Conservation (phyloP, 2,888 invertebrate genomes). For the Melinaea menophilus region DNA sequence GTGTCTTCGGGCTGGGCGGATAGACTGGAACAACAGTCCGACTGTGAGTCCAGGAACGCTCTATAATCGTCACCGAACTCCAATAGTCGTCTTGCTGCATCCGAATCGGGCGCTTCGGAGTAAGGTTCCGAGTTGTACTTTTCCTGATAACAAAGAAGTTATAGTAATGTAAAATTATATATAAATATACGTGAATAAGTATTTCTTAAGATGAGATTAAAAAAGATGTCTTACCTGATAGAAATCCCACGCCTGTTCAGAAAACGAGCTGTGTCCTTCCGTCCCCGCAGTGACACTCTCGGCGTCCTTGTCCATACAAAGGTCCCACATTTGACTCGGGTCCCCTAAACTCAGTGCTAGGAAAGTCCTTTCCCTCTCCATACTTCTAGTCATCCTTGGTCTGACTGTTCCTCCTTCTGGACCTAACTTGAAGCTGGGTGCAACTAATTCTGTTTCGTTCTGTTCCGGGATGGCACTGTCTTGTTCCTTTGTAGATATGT, state of each 20-base stretch:
- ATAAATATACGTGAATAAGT: not conserved
- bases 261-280: constrained; percentile 89
- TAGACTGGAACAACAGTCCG: constrained; percentile 89
- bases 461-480: constrained; percentile 67
- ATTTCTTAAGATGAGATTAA: constrained; percentile 11
- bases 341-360: constrained; percentile 65
- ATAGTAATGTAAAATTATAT: not conserved
- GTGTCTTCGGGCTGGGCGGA: constrained; percentile 80
- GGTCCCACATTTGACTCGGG: constrained; percentile 66
- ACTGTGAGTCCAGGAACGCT: constrained; percentile 92
- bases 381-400: constrained; percentile 59
- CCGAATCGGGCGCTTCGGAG: constrained; percentile 91
- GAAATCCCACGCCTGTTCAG: constrained; percentile 96
- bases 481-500: constrained; percentile 58
- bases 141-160: constrained; percentile 78
- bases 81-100: constrained; percentile 87
- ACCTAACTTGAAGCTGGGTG: constrained; percentile 83
- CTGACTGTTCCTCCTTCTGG: constrained; percentile 71
- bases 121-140: constrained; percentile 95
- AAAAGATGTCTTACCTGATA: constrained; percentile 83
- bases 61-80: constrained; percentile 95
- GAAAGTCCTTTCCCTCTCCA: constrained; percentile 63
- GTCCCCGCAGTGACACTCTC: constrained; percentile 81
- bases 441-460: constrained; percentile 59
- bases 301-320: constrained; percentile 68